Evolutionary conservation across 1,140 invertebrate species (phyloP).

Genomic region (Monochamus saltuarius): DNA sequence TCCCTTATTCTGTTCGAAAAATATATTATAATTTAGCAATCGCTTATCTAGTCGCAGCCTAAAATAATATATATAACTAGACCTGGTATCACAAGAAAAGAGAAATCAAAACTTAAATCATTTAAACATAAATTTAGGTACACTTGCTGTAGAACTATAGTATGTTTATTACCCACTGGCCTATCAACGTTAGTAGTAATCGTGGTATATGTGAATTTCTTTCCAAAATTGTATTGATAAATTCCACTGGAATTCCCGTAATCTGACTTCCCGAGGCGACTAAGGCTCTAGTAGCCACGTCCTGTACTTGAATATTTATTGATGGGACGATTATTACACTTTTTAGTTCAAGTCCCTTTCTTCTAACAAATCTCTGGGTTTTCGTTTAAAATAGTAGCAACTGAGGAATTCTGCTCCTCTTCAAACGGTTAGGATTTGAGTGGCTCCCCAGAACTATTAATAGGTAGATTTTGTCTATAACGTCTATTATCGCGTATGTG

Average conservation of each 20-base stretch:
- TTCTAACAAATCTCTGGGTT: neutral
- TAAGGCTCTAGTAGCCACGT: neutral
- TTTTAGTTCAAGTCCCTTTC: neutral
- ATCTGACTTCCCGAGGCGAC: slow-evolving; percentile 38
- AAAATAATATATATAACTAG: slow-evolving; percentile 31
- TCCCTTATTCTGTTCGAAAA: neutral
- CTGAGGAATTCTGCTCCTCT: neutral
- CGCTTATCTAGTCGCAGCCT: slow-evolving; percentile 36
- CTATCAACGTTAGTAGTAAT: slow-evolving; percentile 31
- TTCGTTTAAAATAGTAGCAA: slow-evolving; percentile 7
- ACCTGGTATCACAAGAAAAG: slow-evolving; percentile 28
- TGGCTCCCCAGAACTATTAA: neutral
- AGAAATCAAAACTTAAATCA: slow-evolving; percentile 9
- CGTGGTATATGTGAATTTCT: slow-evolving; percentile 15
- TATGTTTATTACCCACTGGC: slow-evolving; percentile 28
- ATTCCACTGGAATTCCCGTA: slow-evolving; percentile 34
- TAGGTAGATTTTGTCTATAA: neutral
- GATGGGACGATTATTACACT: neutral
- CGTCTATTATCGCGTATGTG: neutral
- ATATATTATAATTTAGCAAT: slow-evolving; percentile 21
- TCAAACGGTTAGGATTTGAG: neutral
- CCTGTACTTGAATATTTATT: neutral
- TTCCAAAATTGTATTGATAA: slow-evolving; percentile 23
- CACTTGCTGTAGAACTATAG: slow-evolving; percentile 23
- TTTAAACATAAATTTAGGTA: slow-evolving; percentile 5